Percentiles rank a stretch among this genome's conserved stretches.
Evolutionary conservation across 1,140 invertebrate genomes (phyloP).

Genomic region (Cotesia glomerata): DNA sequence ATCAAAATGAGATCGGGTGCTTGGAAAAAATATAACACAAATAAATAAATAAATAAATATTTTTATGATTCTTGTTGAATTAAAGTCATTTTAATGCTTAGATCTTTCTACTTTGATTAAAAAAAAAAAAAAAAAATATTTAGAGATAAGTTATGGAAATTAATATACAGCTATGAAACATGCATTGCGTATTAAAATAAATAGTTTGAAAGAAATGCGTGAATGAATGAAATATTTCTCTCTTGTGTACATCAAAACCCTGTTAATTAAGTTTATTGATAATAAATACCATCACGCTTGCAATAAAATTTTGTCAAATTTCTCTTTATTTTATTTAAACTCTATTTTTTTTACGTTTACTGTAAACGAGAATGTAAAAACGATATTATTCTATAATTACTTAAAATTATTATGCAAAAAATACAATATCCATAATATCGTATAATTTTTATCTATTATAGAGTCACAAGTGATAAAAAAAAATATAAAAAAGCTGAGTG

Average conservation of each 20-base stretch:
- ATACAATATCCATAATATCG: background rate
- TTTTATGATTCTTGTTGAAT: too few relatives aligned
- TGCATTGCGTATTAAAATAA: constrained; percentile 53
- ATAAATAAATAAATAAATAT: too few relatives aligned
- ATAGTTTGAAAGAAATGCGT: constrained; percentile 46
- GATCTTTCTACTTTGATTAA: constrained; percentile 46
- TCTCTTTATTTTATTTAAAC: constrained; percentile 36
- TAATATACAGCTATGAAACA: constrained; percentile 51
- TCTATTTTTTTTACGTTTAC: background rate
- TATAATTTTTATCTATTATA: too few relatives aligned
- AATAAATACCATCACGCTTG: constrained; percentile 66
- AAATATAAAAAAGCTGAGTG: too few relatives aligned
- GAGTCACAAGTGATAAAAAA: too few relatives aligned
- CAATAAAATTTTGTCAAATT: constrained; percentile 44
- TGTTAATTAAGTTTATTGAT: constrained; percentile 65
- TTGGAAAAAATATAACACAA: background rate
- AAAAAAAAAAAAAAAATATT: constrained; percentile 39
- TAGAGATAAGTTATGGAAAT: constrained; percentile 55
- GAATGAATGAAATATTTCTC: constrained; percentile 55
- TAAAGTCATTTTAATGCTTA: background rate
- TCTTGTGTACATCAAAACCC: constrained; percentile 62
- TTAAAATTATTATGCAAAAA: background rate
- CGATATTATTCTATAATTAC: too few relatives aligned
- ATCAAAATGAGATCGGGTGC: background rate
- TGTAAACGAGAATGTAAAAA: too few relatives aligned